Conservation (phyloP, 2,888 invertebrate species). For the Ptilodon capucinus region DNA sequence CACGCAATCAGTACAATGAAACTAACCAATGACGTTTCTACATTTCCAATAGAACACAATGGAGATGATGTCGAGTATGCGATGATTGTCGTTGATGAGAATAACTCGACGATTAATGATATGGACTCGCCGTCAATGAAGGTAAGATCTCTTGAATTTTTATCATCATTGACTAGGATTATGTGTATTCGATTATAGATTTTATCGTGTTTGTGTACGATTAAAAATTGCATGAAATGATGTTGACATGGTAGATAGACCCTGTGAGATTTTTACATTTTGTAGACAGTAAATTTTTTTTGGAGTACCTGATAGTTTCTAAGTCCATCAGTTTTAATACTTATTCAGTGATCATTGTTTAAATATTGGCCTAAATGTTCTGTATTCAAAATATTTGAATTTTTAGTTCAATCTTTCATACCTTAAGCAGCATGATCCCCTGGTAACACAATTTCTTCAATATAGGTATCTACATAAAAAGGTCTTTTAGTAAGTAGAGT, state of each 20-base stretch:
- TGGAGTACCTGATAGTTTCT: too few relatives aligned
- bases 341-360: too few relatives aligned
- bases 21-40: conserved; percentile 23
- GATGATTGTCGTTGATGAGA: conserved; percentile 94
- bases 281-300: conserved; percentile 11
- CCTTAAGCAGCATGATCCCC: conserved; percentile 37
- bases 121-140: conserved; percentile 93
- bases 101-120: conserved; percentile 92
- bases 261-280: conserved; percentile 10
- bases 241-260: too few relatives aligned
- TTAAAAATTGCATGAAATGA: conserved; percentile 38
- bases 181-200: conserved; percentile 12
- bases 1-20: background rate
- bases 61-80: conserved; percentile 93
- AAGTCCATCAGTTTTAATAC: too few relatives aligned
- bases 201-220: conserved; percentile 21
- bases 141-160: conserved; percentile 76
- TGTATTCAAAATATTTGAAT: conserved; percentile 6
- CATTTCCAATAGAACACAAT: conserved; percentile 68
- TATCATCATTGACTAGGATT: too few relatives aligned
- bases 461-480: conserved; percentile 16
- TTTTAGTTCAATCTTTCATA: conserved; percentile 5
- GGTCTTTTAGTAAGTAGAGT: conserved; percentile 30
- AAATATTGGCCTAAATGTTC: conserved; percentile 21
- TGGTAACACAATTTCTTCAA: conserved; percentile 23